Conservation (phyloP, 2,797 vertebrate genomes). For the Lutra lutra region DNA sequence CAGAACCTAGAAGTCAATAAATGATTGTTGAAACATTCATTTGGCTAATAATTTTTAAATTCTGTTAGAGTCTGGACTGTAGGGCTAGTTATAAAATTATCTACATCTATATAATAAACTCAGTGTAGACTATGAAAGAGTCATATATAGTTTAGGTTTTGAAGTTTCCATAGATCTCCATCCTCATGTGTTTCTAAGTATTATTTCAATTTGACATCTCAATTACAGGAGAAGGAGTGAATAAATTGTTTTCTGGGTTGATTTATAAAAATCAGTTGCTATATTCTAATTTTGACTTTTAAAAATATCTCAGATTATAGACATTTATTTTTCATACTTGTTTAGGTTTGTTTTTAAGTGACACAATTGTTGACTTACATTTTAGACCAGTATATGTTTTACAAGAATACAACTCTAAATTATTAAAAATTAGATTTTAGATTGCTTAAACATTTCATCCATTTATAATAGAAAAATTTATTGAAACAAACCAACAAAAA, state of each 20-base stretch:
- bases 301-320: neutral
- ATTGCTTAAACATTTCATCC: neutral
- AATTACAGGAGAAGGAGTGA: neutral
- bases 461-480: constrained; percentile 8
- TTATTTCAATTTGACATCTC: neutral
- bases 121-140: neutral
- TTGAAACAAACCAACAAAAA: neutral
- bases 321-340: constrained; percentile 17
- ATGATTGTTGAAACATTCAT: neutral
- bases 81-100: neutral
- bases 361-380: neutral
- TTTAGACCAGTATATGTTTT: neutral
- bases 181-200: neutral
- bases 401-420: neutral
- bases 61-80: neutral
- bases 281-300: constrained; percentile 31
- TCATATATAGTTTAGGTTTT: neutral
- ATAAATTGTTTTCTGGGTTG: neutral
- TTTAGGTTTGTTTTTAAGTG: neutral
- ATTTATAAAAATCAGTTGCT: neutral
- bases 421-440: constrained; percentile 12
- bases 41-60: constrained; percentile 26
- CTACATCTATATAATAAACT: neutral
- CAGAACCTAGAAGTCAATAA: neutral
- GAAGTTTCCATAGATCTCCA: neutral